Conservation (phyloP, 1,140 invertebrate genomes). For the Drosophila ironensis region DNA sequence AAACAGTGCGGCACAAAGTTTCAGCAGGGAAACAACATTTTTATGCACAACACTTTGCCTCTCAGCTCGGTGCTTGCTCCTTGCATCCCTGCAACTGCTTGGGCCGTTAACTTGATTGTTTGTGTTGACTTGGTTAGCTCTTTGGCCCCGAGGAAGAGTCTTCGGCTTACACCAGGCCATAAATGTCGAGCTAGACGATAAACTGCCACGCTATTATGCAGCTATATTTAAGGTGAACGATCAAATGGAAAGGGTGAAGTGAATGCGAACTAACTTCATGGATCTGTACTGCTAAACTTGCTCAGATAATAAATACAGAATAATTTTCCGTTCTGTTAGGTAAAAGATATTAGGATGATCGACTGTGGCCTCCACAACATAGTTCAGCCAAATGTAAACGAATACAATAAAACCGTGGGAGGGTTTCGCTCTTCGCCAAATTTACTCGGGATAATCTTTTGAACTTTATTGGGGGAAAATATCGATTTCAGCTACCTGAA, state of each 20-base stretch:
- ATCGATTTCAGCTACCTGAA: background rate
- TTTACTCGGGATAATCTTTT: too few relatives aligned
- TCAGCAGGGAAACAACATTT: constrained; percentile 32
- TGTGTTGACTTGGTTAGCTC: constrained; percentile 37
- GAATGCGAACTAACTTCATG: background rate
- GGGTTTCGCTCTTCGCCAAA: too few relatives aligned
- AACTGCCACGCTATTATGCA: constrained; percentile 37
- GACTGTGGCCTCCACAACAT: too few relatives aligned
- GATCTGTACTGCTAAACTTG: too few relatives aligned
- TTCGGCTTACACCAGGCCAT: constrained; percentile 29
- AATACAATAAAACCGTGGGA: too few relatives aligned
- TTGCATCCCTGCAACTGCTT: constrained; percentile 4
- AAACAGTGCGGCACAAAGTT: constrained; percentile 28
- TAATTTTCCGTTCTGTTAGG: too few relatives aligned
- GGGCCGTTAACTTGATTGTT: constrained; percentile 16
- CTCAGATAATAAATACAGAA: too few relatives aligned
- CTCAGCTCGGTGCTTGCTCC: constrained; percentile 3
- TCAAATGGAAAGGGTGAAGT: constrained; percentile 20
- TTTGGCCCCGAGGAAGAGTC: constrained; percentile 19
- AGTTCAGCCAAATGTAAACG: too few relatives aligned
- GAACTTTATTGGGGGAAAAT: background rate
- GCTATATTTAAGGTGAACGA: constrained; percentile 17
- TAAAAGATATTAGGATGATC: too few relatives aligned
- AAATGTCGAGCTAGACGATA: constrained; percentile 40
- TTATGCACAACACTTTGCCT: constrained; percentile 47